Conservation (phyloP, 1,140 invertebrate species). For the Lutraria rhynchaena region DNA sequence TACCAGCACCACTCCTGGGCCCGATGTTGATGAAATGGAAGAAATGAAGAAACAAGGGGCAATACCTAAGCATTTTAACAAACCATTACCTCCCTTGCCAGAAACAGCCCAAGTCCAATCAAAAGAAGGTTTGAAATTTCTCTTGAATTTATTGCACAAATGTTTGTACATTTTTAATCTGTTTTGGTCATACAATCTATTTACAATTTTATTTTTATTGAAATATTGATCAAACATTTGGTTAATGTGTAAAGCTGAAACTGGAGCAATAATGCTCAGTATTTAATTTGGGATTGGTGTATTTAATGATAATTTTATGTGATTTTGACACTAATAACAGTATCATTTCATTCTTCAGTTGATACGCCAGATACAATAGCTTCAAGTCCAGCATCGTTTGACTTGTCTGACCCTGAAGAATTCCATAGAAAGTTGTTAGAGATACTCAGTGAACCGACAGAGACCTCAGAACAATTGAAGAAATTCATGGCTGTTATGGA, state of each 20-base stretch:
- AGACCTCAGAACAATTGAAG: slow-evolving; percentile 61
- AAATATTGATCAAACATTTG: no score
- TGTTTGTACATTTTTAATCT: no score
- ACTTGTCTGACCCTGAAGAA: slow-evolving; percentile 77
- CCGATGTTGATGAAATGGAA: slow-evolving; percentile 73
- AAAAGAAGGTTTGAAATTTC: no score
- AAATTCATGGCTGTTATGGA: slow-evolving; percentile 58
- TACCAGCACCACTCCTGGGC: slow-evolving; percentile 61
- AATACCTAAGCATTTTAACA: slow-evolving; percentile 75
- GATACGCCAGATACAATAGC: slow-evolving; percentile 59
- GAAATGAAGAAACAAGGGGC: slow-evolving; percentile 76
- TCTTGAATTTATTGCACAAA: no score
- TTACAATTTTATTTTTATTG: no score
- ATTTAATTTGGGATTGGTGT: no score
- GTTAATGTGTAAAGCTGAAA: no score
- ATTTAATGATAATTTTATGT: no score
- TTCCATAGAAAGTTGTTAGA: slow-evolving; percentile 76
- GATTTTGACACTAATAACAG: no score
- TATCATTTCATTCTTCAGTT: no score
- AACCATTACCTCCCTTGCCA: slow-evolving; percentile 61
- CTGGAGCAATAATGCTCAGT: no score
- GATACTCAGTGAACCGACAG: slow-evolving; percentile 77
- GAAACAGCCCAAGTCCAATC: slow-evolving; percentile 31
- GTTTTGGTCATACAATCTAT: no score
- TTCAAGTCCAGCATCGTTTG: slow-evolving; percentile 75